Evolutionary conservation across 2,113 vertebrate species (phyloP).

Genomic region (Pleuronectes platessa): DNA sequence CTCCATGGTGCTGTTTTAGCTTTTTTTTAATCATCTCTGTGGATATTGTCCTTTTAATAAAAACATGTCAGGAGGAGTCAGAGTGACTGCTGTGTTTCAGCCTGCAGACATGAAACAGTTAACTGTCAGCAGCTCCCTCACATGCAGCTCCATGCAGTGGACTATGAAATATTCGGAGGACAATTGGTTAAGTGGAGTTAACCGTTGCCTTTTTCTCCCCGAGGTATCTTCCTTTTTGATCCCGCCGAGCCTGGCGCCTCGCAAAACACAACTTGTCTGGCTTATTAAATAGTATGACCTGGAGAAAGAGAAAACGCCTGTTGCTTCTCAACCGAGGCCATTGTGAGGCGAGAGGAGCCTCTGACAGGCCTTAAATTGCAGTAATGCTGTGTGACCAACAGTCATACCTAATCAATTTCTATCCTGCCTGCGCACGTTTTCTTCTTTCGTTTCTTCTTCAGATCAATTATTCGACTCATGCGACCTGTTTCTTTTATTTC

Average conservation of each 20-base stretch:
- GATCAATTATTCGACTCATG: neutral
- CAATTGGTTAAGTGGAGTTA: constrained; percentile 87
- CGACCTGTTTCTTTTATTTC: neutral
- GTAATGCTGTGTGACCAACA: constrained; percentile 82
- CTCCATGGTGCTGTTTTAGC: too few relatives aligned
- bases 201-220: constrained; percentile 84
- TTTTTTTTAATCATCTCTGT: neutral
- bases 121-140: constrained; percentile 66
- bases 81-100: neutral
- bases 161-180: constrained; percentile 83
- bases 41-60: neutral
- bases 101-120: constrained; percentile 68
- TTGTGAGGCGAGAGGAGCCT: constrained; percentile 78
- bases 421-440: constrained; percentile 43
- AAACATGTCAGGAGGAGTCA: constrained; percentile 2
- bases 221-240: constrained; percentile 87
- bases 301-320: constrained; percentile 82
- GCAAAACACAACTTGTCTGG: constrained; percentile 87
- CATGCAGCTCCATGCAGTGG: constrained; percentile 73
- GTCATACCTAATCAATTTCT: constrained; percentile 78
- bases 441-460: neutral
- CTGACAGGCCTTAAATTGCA: constrained; percentile 82
- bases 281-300: constrained; percentile 87
- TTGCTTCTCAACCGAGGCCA: constrained; percentile 81
- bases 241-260: constrained; percentile 87